phyloP scores from a whole-genome alignment of 2,888 invertebrate species.

The Morinoia aosen region DNA sequence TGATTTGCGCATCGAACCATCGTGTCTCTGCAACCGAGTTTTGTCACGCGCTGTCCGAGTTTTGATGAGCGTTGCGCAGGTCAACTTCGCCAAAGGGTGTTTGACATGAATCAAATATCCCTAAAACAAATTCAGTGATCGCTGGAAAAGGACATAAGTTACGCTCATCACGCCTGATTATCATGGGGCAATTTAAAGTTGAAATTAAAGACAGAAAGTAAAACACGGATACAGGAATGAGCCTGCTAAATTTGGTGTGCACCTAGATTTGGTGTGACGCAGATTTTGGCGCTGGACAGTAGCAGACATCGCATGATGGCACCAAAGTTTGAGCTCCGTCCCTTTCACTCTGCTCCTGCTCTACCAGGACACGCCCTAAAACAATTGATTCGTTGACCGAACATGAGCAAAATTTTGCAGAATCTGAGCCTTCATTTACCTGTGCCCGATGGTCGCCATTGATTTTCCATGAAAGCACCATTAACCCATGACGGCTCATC shows the following conservation, averaged over 20 bases:
- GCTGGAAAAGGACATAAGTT: background rate
- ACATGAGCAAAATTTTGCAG: background rate
- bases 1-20: background rate
- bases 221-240: background rate
- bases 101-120: background rate
- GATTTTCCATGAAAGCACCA: background rate
- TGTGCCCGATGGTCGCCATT: background rate
- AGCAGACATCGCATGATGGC: background rate
- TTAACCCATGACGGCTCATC: background rate
- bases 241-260: background rate
- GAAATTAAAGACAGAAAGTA: background rate
- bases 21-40: background rate
- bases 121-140: background rate
- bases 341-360: background rate
- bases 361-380: constrained; percentile 42
- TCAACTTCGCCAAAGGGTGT: background rate
- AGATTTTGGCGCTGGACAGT: background rate
- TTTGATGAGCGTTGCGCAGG: background rate
- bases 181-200: background rate
- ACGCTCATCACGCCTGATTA: background rate
- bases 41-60: background rate
- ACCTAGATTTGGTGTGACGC: background rate
- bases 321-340: constrained; percentile 22
- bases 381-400: constrained; percentile 24
- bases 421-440: constrained; percentile 8